phyloP scores from a whole-genome alignment of 2,888 invertebrate genomes.

The Mythimna lalbum region DNA sequence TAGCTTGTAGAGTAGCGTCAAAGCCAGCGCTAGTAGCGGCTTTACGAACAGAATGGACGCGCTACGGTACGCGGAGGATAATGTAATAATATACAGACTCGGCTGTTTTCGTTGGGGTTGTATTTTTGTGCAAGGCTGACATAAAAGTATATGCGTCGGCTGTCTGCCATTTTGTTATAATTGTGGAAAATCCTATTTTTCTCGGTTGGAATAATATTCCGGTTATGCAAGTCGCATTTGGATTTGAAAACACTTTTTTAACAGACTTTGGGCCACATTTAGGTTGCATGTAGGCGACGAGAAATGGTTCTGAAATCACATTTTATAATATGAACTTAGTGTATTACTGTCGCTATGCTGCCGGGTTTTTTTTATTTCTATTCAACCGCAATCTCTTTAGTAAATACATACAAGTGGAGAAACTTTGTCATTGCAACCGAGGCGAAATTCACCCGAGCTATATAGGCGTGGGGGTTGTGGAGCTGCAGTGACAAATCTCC shows the following conservation, averaged over 20 bases:
- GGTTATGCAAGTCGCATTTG: constrained; percentile 12
- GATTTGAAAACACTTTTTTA: not conserved
- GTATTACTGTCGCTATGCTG: not conserved
- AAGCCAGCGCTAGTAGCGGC: constrained; percentile 35
- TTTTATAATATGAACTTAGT: not conserved
- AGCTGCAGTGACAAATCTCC: too few species aligned
- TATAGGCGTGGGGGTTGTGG: too few species aligned
- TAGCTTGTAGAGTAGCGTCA: constrained; percentile 21
- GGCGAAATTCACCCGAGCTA: too few species aligned
- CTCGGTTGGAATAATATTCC: constrained; percentile 1
- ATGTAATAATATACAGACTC: constrained; percentile 41
- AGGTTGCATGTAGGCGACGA: not conserved
- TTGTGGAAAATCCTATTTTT: constrained; percentile 9
- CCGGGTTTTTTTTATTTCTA: not conserved
- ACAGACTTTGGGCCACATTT: constrained; percentile 5
- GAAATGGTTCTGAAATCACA: constrained; percentile 6
- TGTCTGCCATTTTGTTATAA: constrained; percentile 33
- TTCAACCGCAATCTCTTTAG: not conserved
- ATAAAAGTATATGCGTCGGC: constrained; percentile 23
- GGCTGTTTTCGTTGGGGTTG: constrained; percentile 7
- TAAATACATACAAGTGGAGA: too few species aligned
- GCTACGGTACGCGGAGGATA: constrained; percentile 31
- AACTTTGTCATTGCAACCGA: too few species aligned
- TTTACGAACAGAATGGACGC: constrained; percentile 30
- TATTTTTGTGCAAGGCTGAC: constrained; percentile 31